A percentile compares a stretch with the other conserved stretches of the same genome.
These are phyloP conservation scores for Thymallus thymallus DNA, from an alignment of 2,113 vertebrate species.

Conservation along the genomic window DNA sequence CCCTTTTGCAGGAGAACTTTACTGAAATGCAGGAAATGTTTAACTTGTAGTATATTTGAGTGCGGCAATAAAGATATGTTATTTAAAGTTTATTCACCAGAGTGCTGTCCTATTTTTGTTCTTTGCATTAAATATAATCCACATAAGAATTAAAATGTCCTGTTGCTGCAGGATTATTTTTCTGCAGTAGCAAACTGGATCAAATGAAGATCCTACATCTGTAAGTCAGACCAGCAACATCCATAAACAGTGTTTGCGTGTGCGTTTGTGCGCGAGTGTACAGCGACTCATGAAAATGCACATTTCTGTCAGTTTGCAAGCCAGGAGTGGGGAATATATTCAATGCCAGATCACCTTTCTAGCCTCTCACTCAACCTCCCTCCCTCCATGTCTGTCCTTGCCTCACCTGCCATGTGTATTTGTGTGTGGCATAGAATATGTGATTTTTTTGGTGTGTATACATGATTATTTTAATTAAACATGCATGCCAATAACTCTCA, in stretches of 20 bases:
- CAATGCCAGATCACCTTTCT: slow-evolving; percentile 11
- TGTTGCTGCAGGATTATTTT: no score
- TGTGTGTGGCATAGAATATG: not conserved
- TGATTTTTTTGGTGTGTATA: not conserved
- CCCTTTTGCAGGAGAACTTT: no score
- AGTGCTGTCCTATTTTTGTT: no score
- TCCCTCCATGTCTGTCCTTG: not conserved
- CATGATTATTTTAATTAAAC: slow-evolving; percentile 20
- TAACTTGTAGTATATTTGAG: no score
- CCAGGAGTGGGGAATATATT: slow-evolving; percentile 3
- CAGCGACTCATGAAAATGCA: slow-evolving; percentile 2
- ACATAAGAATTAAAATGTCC: no score
- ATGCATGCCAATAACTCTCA: not conserved
- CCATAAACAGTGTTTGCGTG: not conserved
- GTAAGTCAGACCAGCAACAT: no score
- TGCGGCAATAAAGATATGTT: no score
- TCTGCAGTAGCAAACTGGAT: no score
- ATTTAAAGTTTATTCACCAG: no score
- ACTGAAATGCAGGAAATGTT: no score
- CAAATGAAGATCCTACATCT: no score
- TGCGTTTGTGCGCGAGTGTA: not conserved
- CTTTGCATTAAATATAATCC: no score
- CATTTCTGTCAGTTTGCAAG: not conserved
- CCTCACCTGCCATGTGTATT: slow-evolving; percentile 1
- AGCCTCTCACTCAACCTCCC: slow-evolving; percentile 14